These are phyloP conservation scores for Eilema sororculum DNA, from an alignment of 2,888 invertebrate genomes.

Conservation along the genomic window DNA sequence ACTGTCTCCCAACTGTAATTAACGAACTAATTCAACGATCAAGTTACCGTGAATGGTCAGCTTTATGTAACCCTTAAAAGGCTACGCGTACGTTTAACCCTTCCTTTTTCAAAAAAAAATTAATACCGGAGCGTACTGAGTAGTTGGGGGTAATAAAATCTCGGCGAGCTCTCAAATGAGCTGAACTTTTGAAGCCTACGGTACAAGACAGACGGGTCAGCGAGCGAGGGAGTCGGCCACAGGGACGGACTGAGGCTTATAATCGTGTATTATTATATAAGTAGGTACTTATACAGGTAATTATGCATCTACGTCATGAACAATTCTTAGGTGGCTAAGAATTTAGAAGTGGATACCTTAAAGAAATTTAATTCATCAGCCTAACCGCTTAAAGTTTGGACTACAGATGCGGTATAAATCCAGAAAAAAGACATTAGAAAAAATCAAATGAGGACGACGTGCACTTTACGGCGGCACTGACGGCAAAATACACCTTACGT, in stretches of 20 bases:
- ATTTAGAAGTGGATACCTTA: too few species aligned
- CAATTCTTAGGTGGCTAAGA: background rate
- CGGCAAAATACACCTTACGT: too few species aligned
- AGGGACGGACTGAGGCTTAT: slow-evolving; percentile 64
- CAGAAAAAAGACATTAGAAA: too few species aligned
- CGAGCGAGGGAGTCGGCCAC: slow-evolving; percentile 76
- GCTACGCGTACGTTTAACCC: slow-evolving; percentile 76
- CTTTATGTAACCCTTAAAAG: slow-evolving; percentile 75
- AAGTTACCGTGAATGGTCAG: slow-evolving; percentile 83
- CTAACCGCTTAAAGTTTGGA: too few species aligned
- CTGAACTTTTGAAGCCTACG: slow-evolving; percentile 86
- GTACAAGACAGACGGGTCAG: slow-evolving; percentile 86
- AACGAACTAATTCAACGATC: slow-evolving; percentile 78
- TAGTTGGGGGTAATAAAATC: slow-evolving; percentile 86
- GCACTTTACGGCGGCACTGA: too few species aligned
- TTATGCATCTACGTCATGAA: background rate
- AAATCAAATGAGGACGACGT: too few species aligned
- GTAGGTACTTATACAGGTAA: background rate
- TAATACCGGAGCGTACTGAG: slow-evolving; percentile 76
- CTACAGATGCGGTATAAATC: too few species aligned
- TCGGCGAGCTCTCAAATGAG: slow-evolving; percentile 86
- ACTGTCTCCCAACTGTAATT: slow-evolving; percentile 81
- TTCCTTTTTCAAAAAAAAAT: slow-evolving; percentile 71
- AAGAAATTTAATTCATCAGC: too few species aligned
- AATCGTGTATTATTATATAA: background rate